Conservation (phyloP, 2,888 invertebrate genomes). For the Morpho deidamia region DNA sequence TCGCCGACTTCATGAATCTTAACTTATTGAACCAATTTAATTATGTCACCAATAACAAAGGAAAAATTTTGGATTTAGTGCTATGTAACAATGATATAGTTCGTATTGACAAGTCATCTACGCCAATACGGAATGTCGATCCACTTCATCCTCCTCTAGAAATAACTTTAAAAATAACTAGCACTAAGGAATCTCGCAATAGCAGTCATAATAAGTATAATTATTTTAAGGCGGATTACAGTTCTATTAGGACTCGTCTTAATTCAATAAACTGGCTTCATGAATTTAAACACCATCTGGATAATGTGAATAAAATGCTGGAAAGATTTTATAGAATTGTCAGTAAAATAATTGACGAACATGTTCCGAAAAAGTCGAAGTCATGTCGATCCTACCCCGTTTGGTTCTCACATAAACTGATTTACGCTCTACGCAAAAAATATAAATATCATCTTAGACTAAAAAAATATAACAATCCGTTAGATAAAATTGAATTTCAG, state of each 20-base stretch:
- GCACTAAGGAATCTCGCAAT: background rate
- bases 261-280: too few species aligned
- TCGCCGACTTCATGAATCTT: background rate
- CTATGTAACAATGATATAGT: background rate
- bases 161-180: background rate
- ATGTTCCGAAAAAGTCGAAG: background rate
- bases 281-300: background rate
- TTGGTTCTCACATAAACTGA: background rate
- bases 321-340: background rate
- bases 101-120: background rate
- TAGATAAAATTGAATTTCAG: constrained; percentile 3
- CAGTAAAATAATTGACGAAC: background rate
- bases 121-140: background rate
- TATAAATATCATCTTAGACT: constrained; percentile 2
- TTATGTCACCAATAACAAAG: background rate
- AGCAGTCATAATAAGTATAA: too few species aligned
- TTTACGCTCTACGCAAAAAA: background rate
- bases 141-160: background rate
- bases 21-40: background rate
- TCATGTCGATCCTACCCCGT: background rate
- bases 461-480: constrained; percentile 1
- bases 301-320: background rate
- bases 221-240: too few species aligned
- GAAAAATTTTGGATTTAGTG: background rate
- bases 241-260: too few species aligned